Percentiles rank a stretch among this genome's conserved stretches.
These are phyloP conservation scores for Rhipidura dahli DNA, from an alignment of 2,113 vertebrate genomes.

Conservation along the genomic window DNA sequence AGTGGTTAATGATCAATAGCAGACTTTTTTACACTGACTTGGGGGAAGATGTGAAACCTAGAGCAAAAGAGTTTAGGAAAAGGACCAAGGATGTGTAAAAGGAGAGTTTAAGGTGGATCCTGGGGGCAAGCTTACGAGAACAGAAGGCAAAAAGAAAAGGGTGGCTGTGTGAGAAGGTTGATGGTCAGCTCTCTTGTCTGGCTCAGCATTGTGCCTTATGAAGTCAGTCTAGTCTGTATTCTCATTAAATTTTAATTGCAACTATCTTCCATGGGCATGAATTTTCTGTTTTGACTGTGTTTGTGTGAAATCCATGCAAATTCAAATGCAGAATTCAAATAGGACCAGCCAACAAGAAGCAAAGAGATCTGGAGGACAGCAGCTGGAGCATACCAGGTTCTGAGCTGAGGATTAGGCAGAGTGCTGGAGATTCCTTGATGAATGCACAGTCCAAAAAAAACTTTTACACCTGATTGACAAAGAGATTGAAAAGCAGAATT, in stretches of 20 bases:
- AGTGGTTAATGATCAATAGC: background rate
- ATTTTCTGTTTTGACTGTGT: background rate
- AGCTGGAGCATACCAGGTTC: background rate
- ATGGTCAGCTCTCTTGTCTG: background rate
- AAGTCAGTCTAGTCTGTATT: no score
- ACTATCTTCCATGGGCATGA: background rate
- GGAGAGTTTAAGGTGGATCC: background rate
- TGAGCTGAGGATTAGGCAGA: background rate
- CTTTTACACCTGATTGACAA: background rate
- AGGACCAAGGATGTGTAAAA: background rate
- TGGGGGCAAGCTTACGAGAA: background rate
- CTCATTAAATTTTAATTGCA: background rate
- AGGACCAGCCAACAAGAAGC: background rate
- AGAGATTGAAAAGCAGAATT: background rate
- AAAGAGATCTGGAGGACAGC: background rate
- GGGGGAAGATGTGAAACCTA: background rate
- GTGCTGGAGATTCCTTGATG: background rate
- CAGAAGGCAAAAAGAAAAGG: background rate
- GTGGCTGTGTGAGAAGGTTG: background rate
- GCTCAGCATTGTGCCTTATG: background rate
- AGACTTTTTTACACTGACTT: background rate
- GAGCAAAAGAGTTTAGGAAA: background rate
- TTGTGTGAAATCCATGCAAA: background rate
- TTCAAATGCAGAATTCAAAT: background rate
- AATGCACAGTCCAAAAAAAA: background rate